Evolutionary conservation across 2,113 vertebrate genomes (phyloP).

Genomic region (Eulemur rufifrons): DNA sequence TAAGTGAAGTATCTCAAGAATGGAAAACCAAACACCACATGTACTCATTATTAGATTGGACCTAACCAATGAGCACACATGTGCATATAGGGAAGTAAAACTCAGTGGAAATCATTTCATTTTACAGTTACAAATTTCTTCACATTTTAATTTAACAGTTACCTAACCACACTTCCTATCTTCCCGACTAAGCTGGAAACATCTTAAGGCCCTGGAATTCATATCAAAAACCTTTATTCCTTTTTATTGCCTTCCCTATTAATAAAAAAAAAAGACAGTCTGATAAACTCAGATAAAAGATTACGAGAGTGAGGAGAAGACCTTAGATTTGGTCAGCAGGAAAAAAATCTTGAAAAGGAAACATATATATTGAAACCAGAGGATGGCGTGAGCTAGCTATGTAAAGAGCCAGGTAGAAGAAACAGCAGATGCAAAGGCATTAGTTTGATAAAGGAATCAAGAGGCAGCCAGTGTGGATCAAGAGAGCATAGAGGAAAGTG

Average conservation of each 20-base stretch:
- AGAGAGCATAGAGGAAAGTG: neutral
- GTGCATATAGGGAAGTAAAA: too few species aligned
- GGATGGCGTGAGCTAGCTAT: neutral
- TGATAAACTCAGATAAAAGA: neutral
- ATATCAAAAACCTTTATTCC: neutral
- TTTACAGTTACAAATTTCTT: neutral
- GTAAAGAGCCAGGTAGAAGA: neutral
- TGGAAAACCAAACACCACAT: too few species aligned
- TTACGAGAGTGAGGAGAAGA: neutral
- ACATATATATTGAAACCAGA: neutral
- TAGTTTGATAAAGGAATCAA: neutral
- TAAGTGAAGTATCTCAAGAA: too few species aligned
- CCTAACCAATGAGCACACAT: too few species aligned
- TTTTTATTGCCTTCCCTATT: neutral
- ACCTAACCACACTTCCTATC: neutral
- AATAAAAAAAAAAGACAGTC: neutral
- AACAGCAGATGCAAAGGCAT: neutral
- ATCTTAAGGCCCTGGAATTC: neutral
- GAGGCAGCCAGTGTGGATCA: neutral
- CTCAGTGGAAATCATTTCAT: neutral
- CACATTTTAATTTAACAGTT: constrained; percentile 12
- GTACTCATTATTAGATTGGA: too few species aligned
- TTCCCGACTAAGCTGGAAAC: neutral
- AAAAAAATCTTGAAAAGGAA: neutral
- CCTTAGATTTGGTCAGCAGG: neutral